Evolutionary conservation across 2,888 invertebrate genomes (phyloP), one percentile per base, ranked within the genome.

Genomic region (Caenorhabditis afra): DNA sequence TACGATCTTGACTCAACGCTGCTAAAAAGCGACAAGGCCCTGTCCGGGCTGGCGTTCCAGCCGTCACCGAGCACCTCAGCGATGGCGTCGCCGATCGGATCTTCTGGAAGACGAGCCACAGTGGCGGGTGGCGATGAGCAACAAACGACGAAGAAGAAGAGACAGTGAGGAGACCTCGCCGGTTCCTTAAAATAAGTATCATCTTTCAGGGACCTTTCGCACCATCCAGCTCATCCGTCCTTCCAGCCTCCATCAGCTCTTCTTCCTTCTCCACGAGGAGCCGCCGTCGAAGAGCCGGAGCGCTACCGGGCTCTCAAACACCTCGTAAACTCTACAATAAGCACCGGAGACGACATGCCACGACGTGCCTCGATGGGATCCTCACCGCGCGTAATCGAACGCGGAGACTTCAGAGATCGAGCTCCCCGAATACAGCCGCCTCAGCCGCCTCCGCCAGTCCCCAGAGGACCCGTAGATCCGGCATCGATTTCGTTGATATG

Each of bases 401-500:
- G 70, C 0, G 77, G 77, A 1, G 77, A 78, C 37, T 44, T 77
- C 22, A 62, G 77, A 14, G 68, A 76, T n/a, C 61, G 68, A 23
- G 55, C 64, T 23, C n/a, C 53, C 1, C 49, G 11, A 22, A 12
- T 37, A 37, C 37, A 12, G 29, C 39, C 35, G 5, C 35, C 61
- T 11, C 44, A 47, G 8, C 41, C 65, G 8, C 29, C 47, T 18
- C 39, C 49, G 37, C 35, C 55, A 23, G 12, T 35, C 14, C 14
- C 57, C 5, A 18, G 37, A 23, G 68, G 70, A 12, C 75, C 75
- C 35, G 16, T 79, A 14, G 79, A 79, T 41, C 79, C 79, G 0
- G 79, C 79, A 3, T 79, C 79, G n/a, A 79, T 79, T 20, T 79
- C 79, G 12, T 68, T 79, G 53, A 49, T 3, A 18, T 41, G 41